Percentiles rank a stretch among this genome's conserved stretches.
Conservation (phyloP, 2,888 invertebrate genomes). For the Frankliniella fusca region DNA sequence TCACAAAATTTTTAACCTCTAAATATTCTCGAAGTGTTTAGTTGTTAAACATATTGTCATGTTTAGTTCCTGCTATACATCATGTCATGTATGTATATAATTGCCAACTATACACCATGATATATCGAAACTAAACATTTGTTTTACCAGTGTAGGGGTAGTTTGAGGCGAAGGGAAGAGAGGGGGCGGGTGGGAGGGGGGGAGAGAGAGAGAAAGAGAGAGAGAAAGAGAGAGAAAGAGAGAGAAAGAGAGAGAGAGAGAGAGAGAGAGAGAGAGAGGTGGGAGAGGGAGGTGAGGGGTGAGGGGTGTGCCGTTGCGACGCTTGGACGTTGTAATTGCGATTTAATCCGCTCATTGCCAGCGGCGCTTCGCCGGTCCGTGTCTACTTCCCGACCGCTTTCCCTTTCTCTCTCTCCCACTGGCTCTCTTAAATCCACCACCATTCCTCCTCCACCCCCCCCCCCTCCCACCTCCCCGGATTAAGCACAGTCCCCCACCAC, state of each 20-base stretch:
- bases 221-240: not conserved
- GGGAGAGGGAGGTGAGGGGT: not conserved
- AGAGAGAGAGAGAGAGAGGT: not conserved
- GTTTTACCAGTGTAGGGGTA: too few relatives aligned
- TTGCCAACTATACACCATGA: too few relatives aligned
- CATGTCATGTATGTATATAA: too few relatives aligned
- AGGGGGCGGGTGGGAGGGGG: too few relatives aligned
- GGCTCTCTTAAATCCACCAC: not conserved
- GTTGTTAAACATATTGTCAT: too few relatives aligned
- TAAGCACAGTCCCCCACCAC: not conserved
- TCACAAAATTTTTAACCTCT: too few relatives aligned
- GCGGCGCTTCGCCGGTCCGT: not conserved
- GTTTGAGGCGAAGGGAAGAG: too few relatives aligned
- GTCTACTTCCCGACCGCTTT: too few relatives aligned
- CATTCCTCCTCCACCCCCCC: not conserved
- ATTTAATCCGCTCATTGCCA: conserved; percentile 6
- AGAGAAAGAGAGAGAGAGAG: not conserved
- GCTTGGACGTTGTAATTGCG: not conserved
- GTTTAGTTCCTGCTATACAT: too few relatives aligned
- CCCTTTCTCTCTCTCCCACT: too few relatives aligned
- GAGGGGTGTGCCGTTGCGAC: not conserved
- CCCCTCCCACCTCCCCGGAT: not conserved
- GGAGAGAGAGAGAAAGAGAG: not conserved
- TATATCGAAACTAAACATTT: too few relatives aligned
- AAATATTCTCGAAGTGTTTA: too few relatives aligned